Percentiles rank a stretch among this genome's conserved stretches.
Evolutionary conservation across 2,888 invertebrate species (phyloP).

Genomic region (Cataglyphis albicans): DNA sequence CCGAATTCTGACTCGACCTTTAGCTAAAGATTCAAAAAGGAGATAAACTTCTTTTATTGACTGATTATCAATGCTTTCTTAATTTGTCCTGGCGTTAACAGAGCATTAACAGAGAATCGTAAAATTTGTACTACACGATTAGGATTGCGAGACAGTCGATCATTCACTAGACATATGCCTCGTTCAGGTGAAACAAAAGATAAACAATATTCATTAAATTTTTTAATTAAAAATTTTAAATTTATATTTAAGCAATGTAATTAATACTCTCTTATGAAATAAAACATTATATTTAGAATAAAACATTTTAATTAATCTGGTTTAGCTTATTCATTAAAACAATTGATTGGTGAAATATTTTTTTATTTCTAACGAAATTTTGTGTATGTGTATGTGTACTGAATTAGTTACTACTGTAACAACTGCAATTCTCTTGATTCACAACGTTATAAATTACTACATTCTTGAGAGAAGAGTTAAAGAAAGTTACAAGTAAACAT

Average conservation of each 20-base stretch:
- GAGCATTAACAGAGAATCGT: no score
- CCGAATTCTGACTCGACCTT: no score
- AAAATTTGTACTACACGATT: no score
- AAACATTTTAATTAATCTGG: no score
- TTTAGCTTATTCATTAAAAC: not conserved
- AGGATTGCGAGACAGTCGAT: no score
- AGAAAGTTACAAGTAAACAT: constrained; percentile 56
- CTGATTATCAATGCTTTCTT: no score
- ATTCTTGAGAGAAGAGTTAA: constrained; percentile 43
- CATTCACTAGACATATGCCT: no score
- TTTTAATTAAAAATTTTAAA: not conserved
- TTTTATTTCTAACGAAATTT: not conserved
- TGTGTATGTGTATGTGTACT: not conserved
- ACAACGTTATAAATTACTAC: constrained; percentile 41
- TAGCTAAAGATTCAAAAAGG: no score
- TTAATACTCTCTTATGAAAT: not conserved
- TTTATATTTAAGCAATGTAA: not conserved
- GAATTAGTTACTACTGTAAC: constrained; percentile 18
- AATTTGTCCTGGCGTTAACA: no score
- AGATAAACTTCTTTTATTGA: no score
- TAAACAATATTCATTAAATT: not conserved
- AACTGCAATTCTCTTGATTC: constrained; percentile 24
- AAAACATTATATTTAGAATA: no score
- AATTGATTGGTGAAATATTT: not conserved
- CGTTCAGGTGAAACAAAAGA: no score